Conservation (phyloP, 2,888 invertebrate genomes). For the Andrena chrysosceles region DNA sequence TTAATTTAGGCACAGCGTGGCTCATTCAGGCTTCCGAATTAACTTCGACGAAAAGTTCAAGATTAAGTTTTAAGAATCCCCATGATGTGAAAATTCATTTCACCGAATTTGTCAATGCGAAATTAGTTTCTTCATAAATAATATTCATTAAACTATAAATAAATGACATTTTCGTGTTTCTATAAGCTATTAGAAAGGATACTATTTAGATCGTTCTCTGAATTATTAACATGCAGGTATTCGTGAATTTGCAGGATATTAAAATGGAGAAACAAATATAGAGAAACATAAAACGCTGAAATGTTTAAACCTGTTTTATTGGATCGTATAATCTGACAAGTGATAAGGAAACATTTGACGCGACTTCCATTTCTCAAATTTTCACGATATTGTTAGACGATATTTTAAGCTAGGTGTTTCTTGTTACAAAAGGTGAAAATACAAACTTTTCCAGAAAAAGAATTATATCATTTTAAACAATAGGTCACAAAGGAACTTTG, state of each 20-base stretch:
- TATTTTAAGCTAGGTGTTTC: background rate
- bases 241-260: slow-evolving; percentile 7
- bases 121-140: too few relatives aligned
- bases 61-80: background rate
- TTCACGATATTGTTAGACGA: background rate
- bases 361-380: background rate
- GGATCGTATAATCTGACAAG: slow-evolving; percentile 6
- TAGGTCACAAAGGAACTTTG: background rate
- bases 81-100: background rate
- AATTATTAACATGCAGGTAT: background rate
- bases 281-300: background rate
- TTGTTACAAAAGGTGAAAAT: too few relatives aligned
- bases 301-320: slow-evolving; percentile 14
- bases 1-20: background rate
- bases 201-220: slow-evolving; percentile 16
- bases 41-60: background rate
- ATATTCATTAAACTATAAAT: background rate
- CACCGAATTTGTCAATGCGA: background rate
- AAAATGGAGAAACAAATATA: slow-evolving; percentile 17
- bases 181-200: background rate
- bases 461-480: background rate
- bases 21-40: background rate
- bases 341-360: background rate
- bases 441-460: too few relatives aligned
- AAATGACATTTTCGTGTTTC: slow-evolving; percentile 11